Conservation (phyloP, 2,113 vertebrate genomes). For the Rallus limicola region DNA sequence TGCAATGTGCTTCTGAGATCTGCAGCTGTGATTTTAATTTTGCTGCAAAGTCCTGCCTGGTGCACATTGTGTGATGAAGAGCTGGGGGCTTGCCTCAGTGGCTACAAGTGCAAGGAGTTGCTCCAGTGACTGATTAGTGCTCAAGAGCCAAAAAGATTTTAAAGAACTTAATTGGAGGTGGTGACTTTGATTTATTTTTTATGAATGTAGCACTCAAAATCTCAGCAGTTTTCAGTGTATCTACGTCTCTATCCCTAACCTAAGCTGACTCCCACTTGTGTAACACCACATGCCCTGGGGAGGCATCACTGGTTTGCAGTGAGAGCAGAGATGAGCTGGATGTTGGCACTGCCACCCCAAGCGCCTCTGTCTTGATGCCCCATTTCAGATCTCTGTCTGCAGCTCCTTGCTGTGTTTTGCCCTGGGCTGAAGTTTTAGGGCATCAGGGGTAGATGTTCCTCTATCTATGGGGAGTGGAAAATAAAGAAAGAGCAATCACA, state of each 20-base stretch:
- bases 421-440: neutral
- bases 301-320: neutral
- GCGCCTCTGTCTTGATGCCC: neutral
- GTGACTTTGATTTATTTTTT: neutral
- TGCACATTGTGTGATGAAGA: fast-evolving
- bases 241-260: neutral
- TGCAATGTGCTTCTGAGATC: neutral
- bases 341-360: neutral
- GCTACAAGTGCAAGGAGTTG: neutral
- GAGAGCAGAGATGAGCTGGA: neutral
- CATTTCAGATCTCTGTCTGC: neutral
- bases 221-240: neutral
- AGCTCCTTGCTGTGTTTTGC: neutral
- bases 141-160: neutral
- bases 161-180: neutral
- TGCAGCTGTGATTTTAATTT: neutral
- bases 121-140: neutral
- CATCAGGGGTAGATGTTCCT: neutral
- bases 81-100: neutral
- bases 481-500: neutral
- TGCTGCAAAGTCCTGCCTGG: fast-evolving
- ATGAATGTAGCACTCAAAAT: neutral
- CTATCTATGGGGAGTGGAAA: neutral
- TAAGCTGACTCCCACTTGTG: neutral
- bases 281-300: neutral